A percentile compares a stretch with the other conserved stretches of the same genome.
These are phyloP conservation scores for Julus scanicus DNA, from an alignment of 2,888 invertebrate genomes.

Conservation along the genomic window DNA sequence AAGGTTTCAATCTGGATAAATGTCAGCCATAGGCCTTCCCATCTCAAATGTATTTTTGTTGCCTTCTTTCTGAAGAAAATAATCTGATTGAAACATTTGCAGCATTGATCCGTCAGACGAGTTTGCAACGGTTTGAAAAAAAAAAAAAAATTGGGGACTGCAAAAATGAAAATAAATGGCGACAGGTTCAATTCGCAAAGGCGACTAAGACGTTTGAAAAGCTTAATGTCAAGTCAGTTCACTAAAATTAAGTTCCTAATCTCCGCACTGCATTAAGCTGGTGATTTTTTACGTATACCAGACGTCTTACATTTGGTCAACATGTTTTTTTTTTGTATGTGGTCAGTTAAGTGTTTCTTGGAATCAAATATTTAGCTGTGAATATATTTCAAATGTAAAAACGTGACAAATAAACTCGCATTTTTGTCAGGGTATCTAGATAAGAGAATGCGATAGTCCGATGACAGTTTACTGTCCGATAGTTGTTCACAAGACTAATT, in stretches of 20 bases:
- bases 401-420: too few species aligned
- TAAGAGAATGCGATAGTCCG: too few species aligned
- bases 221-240: conserved; percentile 47
- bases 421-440: too few species aligned
- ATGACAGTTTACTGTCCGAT: too few species aligned
- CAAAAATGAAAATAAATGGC: background rate
- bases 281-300: background rate
- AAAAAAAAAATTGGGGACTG: background rate
- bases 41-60: too few species aligned
- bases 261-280: background rate
- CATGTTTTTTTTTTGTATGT: too few species aligned
- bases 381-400: too few species aligned
- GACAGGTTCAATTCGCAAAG: background rate
- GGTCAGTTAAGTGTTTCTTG: background rate
- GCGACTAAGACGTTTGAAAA: conserved; percentile 14
- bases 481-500: too few species aligned
- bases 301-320: background rate
- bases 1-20: conserved; percentile 33
- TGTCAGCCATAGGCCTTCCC: background rate
- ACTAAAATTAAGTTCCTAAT: background rate
- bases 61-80: background rate
- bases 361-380: background rate
- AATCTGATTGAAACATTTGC: conserved; percentile 24
- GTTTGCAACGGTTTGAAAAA: too few species aligned
- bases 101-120: too few species aligned